Evolutionary conservation across 2,888 invertebrate genomes (phyloP).

Genomic region (Lydus trimaculatus): DNA sequence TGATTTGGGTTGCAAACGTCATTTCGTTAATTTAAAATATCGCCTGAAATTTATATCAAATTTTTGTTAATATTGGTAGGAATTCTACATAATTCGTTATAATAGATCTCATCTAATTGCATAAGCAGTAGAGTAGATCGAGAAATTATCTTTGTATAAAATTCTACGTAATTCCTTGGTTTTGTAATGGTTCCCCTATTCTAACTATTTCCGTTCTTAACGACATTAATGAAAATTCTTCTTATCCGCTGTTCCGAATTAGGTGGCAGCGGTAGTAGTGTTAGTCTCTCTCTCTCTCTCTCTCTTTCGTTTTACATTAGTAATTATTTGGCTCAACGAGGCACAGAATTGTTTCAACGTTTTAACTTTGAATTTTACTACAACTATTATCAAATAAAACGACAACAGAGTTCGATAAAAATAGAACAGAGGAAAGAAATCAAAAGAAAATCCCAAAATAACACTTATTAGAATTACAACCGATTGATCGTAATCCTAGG

Average conservation of each 20-base stretch:
- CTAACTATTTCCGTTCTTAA: neutral
- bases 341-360: neutral
- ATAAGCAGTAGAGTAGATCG: neutral
- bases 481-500: neutral
- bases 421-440: neutral
- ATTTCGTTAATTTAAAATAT: too few relatives aligned
- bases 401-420: neutral
- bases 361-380: neutral
- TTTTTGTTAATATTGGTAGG: neutral
- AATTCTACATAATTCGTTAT: neutral
- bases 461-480: neutral
- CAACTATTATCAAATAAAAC: neutral
- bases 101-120: neutral
- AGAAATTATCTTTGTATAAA: neutral
- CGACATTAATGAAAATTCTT: slow-evolving; percentile 8
- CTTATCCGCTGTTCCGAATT: neutral
- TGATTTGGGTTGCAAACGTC: too few relatives aligned
- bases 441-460: neutral
- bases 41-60: too few relatives aligned
- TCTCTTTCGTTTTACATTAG: neutral
- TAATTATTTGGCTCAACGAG: slow-evolving; percentile 8
- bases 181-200: neutral
- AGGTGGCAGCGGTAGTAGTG: neutral
- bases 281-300: too few relatives aligned
- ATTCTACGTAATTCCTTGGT: neutral